Conservation (phyloP, 2,113 vertebrate genomes). For the Rhodinocichla rosea region DNA sequence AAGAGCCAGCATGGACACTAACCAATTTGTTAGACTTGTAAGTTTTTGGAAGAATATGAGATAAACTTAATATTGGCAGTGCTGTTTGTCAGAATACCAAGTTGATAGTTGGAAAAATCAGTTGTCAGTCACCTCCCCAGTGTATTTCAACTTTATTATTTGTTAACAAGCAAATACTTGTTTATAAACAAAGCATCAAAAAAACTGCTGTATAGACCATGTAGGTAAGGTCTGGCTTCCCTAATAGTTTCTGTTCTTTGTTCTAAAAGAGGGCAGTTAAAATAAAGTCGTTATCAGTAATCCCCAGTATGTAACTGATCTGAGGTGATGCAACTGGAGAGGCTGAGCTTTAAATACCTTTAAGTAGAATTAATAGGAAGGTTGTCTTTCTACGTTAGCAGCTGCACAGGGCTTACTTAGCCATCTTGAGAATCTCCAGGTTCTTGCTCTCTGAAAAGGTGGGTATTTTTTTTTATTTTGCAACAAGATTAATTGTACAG, state of each 20-base stretch:
- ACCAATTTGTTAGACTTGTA: not conserved
- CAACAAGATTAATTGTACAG: not conserved
- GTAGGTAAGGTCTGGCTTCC: not conserved
- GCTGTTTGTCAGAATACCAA: not conserved
- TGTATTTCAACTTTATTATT: not conserved
- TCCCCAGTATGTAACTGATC: not conserved
- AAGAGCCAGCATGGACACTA: not conserved
- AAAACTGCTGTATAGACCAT: not conserved
- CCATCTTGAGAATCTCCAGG: not conserved
- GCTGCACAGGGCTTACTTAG: not conserved
- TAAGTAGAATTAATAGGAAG: conserved; percentile 71
- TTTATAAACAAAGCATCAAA: not conserved
- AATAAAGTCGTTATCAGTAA: not conserved
- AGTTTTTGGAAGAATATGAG: not conserved
- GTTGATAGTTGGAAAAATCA: not conserved
- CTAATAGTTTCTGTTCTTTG: not conserved
- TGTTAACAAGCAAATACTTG: not conserved
- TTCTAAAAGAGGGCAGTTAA: not conserved
- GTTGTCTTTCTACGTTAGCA: not conserved
- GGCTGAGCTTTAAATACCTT: conserved; percentile 39
- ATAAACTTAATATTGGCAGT: not conserved
- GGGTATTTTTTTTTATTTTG: not conserved
- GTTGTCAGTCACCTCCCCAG: not conserved
- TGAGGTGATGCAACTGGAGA: not conserved
- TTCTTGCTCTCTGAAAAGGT: conserved; percentile 53